Percentiles rank a stretch among this genome's conserved stretches.
Conservation (phyloP, 2,888 invertebrate genomes). For the Agrochola macilenta region DNA sequence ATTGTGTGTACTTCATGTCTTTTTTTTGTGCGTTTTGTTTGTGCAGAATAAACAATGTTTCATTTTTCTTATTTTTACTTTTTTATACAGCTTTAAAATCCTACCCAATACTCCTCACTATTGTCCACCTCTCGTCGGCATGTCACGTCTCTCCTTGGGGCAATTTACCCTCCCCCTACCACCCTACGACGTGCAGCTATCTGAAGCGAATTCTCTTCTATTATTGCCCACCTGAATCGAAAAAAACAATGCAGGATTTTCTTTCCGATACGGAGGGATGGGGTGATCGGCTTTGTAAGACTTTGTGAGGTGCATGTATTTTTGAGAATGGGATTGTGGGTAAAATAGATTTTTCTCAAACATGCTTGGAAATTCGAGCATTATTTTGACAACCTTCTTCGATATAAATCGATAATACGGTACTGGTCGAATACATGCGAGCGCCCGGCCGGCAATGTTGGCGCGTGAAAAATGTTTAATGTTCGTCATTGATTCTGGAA, state of each 20-base stretch:
- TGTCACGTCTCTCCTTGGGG: constrained; percentile 72
- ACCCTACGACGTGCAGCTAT: constrained; percentile 64
- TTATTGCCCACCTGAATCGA: constrained; percentile 76
- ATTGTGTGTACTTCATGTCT: too few relatives aligned
- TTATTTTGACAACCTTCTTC: too few relatives aligned
- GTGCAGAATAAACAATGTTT: too few relatives aligned
- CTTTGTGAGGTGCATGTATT: background rate
- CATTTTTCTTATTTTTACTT: too few relatives aligned
- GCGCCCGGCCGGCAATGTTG: too few relatives aligned
- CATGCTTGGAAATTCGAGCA: too few relatives aligned
- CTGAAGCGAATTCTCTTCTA: constrained; percentile 65
- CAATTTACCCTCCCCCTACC: constrained; percentile 52
- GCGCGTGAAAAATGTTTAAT: too few relatives aligned
- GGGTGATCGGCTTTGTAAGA: background rate
- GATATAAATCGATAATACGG: too few relatives aligned
- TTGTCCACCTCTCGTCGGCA: constrained; percentile 67
- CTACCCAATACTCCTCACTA: constrained; percentile 50
- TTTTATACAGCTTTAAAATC: background rate
- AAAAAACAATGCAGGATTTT: constrained; percentile 71
- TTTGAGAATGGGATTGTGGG: background rate
- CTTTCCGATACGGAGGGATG: constrained; percentile 6
- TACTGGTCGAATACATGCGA: too few relatives aligned
- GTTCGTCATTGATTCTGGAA: too few relatives aligned
- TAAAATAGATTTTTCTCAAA: background rate
- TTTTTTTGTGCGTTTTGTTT: too few relatives aligned